Base-by-base conservation (phyloP, 2,888 invertebrate genomes). In the Dynastes hyllus region DNA sequence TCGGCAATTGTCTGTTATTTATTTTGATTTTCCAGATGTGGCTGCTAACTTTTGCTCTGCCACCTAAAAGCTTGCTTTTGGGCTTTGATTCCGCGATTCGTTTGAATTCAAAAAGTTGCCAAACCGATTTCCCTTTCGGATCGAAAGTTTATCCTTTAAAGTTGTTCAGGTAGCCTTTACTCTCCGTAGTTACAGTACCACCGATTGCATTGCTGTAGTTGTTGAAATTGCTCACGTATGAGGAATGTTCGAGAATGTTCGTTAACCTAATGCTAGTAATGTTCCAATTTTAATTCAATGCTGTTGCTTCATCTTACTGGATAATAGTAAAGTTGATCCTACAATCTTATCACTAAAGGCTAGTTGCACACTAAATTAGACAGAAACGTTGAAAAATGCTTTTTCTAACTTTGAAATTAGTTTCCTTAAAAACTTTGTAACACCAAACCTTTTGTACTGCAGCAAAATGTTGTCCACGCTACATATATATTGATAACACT, bases 71-170 rank as follows among this genome's bases (percentile, higher is more conserved):
- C 73, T 75, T 75, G 40, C 73, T 75, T 75, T 75, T 75, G 73
- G 73, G 45, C 61, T 75, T 75, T 75, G 73, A 75, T 63, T 40
- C 61, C 61, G 61, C 55, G 55, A 75, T 13, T 75, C 61, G 73
- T 45, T 45, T 61, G 61, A 61, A 61, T 55, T 75, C 73, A 75
- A 75, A 75, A 75, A 61, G 61, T 75, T 75, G 73, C 73, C 73
- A 75, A 75, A 75, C 73, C 37, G 73, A 75, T 61, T 45, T 75
- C 45, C 73, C 61, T 75, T 75, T 75, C 40, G 73, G 73, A 61
- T 75, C 73, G 61, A 75, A 75, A 63, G 61, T 75, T 55, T 61
- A 61, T 75, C 73, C 73, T 75, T 75, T 75, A 75, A 75, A 75
- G 45, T 75, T 61, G 27, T 61, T 75, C 73, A 75, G 73, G 73